A percentile compares a stretch with the other conserved stretches of the same genome.
Conservation (phyloP, 1,140 invertebrate genomes). For the Ectropis grisescens region DNA sequence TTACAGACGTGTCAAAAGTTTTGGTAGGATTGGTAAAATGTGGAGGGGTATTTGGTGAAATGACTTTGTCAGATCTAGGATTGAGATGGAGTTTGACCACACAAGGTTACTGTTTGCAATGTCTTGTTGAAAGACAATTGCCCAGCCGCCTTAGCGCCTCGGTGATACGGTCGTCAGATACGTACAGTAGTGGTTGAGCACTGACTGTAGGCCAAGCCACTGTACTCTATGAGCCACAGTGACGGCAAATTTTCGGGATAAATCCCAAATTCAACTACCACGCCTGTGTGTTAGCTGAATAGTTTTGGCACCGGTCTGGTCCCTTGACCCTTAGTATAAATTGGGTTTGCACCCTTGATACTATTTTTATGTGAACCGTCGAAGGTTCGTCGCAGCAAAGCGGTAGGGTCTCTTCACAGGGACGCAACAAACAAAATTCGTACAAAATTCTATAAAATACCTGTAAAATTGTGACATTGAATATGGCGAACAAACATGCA, state of each 20-base stretch:
- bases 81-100: too few relatives aligned
- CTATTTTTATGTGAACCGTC: conserved; percentile 48
- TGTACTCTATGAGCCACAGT: conserved; percentile 28
- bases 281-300: too few relatives aligned
- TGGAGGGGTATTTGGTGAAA: too few relatives aligned
- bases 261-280: conserved; percentile 14
- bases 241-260: conserved; percentile 17
- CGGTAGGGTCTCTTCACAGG: conserved; percentile 50
- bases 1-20: too few relatives aligned
- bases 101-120: conserved; percentile 55
- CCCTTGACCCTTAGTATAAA: conserved; percentile 53
- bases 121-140: conserved; percentile 67
- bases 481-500: too few relatives aligned
- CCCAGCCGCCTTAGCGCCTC: conserved; percentile 45
- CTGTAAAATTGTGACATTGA: conserved; percentile 40
- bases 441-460: conserved; percentile 22
- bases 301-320: conserved; percentile 39
- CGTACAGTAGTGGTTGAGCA: conserved; percentile 55
- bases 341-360: conserved; percentile 45
- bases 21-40: too few relatives aligned
- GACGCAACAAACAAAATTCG: conserved; percentile 18
- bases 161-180: conserved; percentile 33
- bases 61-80: too few relatives aligned
- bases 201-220: conserved; percentile 33
- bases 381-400: conserved; percentile 30